Percentiles rank a stretch among this genome's conserved stretches.
phyloP scores from a whole-genome alignment of 2,888 invertebrate genomes.

The Chrysotoxum bicinctum region DNA sequence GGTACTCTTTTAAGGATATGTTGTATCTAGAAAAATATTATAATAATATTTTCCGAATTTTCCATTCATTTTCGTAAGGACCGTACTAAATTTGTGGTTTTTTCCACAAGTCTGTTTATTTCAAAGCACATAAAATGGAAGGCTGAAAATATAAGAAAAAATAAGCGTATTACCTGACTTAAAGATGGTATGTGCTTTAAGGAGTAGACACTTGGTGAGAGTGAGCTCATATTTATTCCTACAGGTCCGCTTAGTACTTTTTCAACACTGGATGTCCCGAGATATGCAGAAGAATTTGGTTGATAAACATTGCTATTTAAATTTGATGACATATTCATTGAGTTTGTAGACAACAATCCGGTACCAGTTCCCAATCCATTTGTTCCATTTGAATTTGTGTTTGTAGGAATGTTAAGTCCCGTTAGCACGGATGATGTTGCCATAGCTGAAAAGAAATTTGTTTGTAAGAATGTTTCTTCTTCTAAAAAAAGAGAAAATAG shows the following conservation, averaged over 20 bases:
- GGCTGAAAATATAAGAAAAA: too few species aligned
- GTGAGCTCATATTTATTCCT: slow-evolving; percentile 81
- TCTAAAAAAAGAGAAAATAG: not conserved
- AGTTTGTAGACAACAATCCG: slow-evolving; percentile 76
- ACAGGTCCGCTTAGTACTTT: slow-evolving; percentile 82
- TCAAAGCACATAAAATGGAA: too few species aligned
- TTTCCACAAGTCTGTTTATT: too few species aligned
- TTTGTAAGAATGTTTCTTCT: not conserved
- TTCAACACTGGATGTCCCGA: slow-evolving; percentile 81
- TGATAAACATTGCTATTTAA: slow-evolving; percentile 87
- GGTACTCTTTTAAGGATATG: too few species aligned
- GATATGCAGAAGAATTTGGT: slow-evolving; percentile 82
- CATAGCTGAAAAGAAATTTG: slow-evolving; percentile 26
- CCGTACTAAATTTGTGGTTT: too few species aligned
- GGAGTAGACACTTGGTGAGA: slow-evolving; percentile 82
- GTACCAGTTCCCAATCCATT: slow-evolving; percentile 78
- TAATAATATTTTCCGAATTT: too few species aligned
- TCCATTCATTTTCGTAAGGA: too few species aligned
- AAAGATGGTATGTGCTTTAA: slow-evolving; percentile 82
- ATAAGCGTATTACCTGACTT: slow-evolving; percentile 80
- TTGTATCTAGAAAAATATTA: too few species aligned
- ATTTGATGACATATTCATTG: slow-evolving; percentile 84
- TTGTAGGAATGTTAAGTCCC: slow-evolving; percentile 35
- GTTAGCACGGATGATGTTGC: slow-evolving; percentile 32
- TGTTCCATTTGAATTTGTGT: slow-evolving; percentile 43